Percentiles rank a stretch among this genome's conserved stretches.
Conservation (phyloP, 2,113 vertebrate species). For the Rhinolophus sinicus region DNA sequence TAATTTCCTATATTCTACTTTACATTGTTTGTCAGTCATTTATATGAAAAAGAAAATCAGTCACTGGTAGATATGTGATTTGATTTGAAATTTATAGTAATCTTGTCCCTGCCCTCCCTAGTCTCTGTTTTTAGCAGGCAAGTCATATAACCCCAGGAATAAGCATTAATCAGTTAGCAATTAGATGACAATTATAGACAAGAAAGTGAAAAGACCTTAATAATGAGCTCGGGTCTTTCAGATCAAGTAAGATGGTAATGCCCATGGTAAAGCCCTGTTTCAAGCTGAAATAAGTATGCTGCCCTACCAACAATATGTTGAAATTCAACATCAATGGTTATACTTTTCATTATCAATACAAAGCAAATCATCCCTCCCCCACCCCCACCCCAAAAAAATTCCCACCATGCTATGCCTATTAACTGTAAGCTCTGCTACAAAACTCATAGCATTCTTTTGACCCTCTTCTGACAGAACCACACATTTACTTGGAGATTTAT, state of each 20-base stretch:
- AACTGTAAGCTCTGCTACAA: background rate
- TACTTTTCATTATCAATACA: background rate
- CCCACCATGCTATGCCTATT: background rate
- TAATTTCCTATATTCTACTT: background rate
- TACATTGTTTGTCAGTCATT: background rate
- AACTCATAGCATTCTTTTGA: background rate
- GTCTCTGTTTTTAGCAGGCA: background rate
- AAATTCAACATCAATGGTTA: background rate
- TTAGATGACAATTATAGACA: background rate
- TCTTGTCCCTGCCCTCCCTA: background rate
- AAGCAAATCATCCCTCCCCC: background rate
- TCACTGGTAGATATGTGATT: background rate
- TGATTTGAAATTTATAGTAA: background rate
- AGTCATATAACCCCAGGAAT: background rate
- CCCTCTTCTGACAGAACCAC: background rate
- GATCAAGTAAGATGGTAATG: background rate
- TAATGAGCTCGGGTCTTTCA: background rate
- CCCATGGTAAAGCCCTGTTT: background rate
- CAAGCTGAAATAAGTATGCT: background rate
- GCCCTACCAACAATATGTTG: background rate
- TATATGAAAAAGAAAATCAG: background rate
- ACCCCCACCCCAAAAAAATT: background rate
- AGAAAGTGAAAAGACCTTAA: background rate
- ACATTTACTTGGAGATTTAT: constrained; percentile 41
- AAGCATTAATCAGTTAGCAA: background rate